phyloP scores from a whole-genome alignment of 2,888 invertebrate genomes.

The Agrochola litura region DNA sequence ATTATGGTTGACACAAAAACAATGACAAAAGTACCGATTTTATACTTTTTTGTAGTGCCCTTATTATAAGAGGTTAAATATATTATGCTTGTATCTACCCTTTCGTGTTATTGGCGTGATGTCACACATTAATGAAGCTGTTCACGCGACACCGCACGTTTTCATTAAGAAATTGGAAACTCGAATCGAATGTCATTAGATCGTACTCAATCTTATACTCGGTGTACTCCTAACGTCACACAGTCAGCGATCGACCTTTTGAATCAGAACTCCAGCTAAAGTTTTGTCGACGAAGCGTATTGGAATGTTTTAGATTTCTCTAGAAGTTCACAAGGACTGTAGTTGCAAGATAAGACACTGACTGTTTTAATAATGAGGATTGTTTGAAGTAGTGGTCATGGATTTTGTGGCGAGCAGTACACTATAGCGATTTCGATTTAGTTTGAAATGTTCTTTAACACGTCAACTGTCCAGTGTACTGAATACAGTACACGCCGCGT shows the following conservation, averaged over 20 bases:
- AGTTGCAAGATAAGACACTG: constrained; percentile 8
- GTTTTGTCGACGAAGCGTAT: constrained; percentile 30
- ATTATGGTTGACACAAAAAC: too few species aligned
- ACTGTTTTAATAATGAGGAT: constrained; percentile 33
- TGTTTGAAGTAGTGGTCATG: constrained; percentile 6
- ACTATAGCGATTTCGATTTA: background rate
- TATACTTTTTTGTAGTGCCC: background rate
- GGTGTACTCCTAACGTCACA: constrained; percentile 3
- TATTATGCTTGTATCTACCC: too few species aligned
- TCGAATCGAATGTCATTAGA: constrained; percentile 1
- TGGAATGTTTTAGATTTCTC: constrained; percentile 38
- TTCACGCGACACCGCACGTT: constrained; percentile 5
- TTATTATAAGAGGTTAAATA: background rate
- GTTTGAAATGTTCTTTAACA: background rate
- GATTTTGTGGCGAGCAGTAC: background rate
- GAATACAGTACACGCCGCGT: too few species aligned
- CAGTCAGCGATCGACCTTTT: constrained; percentile 24
- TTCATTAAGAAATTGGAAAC: constrained; percentile 33
- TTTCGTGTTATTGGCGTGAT: background rate
- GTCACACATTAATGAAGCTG: background rate
- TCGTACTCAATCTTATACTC: constrained; percentile 1
- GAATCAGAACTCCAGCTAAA: constrained; percentile 32
- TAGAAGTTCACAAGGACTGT: constrained; percentile 22
- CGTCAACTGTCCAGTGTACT: too few species aligned
- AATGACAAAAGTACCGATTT: background rate